phyloP scores from a whole-genome alignment of 2,888 invertebrate species.

The Odontothrips loti region DNA sequence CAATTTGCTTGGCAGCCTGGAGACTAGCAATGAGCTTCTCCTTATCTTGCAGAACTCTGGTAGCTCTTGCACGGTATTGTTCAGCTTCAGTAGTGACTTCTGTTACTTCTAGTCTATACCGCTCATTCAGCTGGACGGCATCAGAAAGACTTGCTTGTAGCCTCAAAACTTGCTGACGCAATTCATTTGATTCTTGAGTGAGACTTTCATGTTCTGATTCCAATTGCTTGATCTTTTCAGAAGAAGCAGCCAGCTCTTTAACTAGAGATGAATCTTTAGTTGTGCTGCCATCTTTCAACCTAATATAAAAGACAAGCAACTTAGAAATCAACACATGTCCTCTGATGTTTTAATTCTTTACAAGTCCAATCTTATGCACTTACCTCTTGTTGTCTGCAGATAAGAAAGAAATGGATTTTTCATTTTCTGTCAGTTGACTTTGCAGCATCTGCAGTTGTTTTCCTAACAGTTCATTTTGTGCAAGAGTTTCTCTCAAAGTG shows the following conservation, averaged over 20 bases:
- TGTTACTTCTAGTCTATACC: constrained; percentile 3
- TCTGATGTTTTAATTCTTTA: too few relatives aligned
- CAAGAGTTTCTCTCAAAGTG: constrained; percentile 33
- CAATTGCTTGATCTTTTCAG: constrained; percentile 50
- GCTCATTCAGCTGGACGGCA: background rate
- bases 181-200: constrained; percentile 47
- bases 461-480: constrained; percentile 29
- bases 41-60: constrained; percentile 70
- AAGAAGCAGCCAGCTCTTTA: background rate
- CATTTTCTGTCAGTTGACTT: constrained; percentile 18
- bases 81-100: constrained; percentile 56
- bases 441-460: constrained; percentile 34
- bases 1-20: constrained; percentile 43
- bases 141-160: background rate
- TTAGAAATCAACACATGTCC: too few relatives aligned
- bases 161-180: constrained; percentile 46
- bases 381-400: background rate
- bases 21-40: constrained; percentile 66
- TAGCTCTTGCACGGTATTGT: constrained; percentile 74
- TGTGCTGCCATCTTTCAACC: background rate
- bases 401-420: background rate
- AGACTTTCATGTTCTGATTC: constrained; percentile 49
- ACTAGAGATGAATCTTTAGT: background rate
- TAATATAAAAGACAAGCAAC: background rate
- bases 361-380: background rate